phyloP scores from a whole-genome alignment of 2,888 invertebrate genomes.

The Clitarchus hookeri region DNA sequence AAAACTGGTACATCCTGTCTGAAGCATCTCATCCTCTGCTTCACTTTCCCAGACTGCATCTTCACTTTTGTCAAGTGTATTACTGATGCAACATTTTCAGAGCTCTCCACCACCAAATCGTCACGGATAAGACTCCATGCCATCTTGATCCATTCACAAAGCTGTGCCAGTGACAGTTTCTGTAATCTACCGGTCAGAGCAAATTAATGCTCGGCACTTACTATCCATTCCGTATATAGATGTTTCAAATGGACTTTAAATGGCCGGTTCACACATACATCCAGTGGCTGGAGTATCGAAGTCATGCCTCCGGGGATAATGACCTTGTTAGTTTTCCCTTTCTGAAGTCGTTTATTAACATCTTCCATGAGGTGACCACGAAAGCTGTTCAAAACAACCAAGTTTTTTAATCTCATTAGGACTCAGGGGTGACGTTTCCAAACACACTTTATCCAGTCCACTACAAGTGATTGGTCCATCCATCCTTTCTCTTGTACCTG shows the following conservation, averaged over 20 bases:
- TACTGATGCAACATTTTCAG: constrained; percentile 35
- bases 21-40: no score
- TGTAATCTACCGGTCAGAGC: no score
- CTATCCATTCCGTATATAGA: not conserved
- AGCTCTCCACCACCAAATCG: constrained; percentile 21
- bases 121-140: constrained; percentile 31
- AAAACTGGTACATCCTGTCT: no score
- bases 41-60: constrained; percentile 16
- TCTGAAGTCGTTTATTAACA: not conserved
- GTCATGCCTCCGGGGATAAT: not conserved
- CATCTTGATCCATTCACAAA: constrained; percentile 27
- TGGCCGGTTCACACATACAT: not conserved
- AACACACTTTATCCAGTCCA: not conserved
- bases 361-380: not conserved
- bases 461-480: not conserved
- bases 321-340: not conserved
- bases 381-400: not conserved
- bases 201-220: no score
- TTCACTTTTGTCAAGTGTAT: constrained; percentile 31
- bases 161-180: constrained; percentile 22
- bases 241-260: not conserved
- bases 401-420: not conserved
- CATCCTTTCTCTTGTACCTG: not conserved
- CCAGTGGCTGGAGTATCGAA: not conserved
- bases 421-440: not conserved